Base-by-base conservation (phyloP, 2,113 vertebrate genomes). In the Pitta sordida region DNA sequence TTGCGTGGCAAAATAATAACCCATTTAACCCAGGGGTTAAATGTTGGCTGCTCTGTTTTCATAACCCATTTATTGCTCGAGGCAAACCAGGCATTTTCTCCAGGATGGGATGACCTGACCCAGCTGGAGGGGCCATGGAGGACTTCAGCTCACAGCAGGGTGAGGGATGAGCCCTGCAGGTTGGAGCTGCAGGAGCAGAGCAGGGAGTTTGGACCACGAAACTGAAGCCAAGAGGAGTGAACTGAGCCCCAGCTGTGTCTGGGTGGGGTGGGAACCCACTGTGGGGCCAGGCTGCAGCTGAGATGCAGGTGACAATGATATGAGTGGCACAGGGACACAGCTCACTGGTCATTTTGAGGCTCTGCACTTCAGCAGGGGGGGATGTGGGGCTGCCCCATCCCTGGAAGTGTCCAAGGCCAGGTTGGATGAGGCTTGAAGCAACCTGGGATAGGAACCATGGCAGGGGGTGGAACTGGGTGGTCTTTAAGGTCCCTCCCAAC, bases 131-230 rank as follows among this genome's bases (percentile, higher is more conserved):
- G 37, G 36, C 7, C 34, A 5, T 1, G 43, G 74, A 65, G 11
- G 9, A 27, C 16, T 60, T 6, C 2, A 0, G 15, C 14, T 48
- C 51, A 27, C 37, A 52, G 52, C 27, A 68, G 67, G 77, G 23
- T 16, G 58, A 76, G 27, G 84, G 44, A 51, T 0, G 5, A 83
- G 10, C 29, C 39, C 44, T 36, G 19, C 0, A 6, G n/a, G 5
- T 0, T 17, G 14, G 26, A 76, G 32, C 21, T 59, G 32, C 0
- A 4, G 19, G 26, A 23, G 16, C 23, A 82, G 65, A 60, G 24
- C 0, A 0, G 13, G n/a, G 37, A 49, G 70, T 79, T 84, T 3
- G 3, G 48, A 23, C 29, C 13, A 27, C 0, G 0, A 34, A 62
- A 13, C 7, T 78, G 65, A 56, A 69, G 44, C 13, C 0, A 4